These are phyloP conservation scores for Drosophila borborema DNA, from an alignment of 2,888 invertebrate genomes.

Conservation along the genomic window DNA sequence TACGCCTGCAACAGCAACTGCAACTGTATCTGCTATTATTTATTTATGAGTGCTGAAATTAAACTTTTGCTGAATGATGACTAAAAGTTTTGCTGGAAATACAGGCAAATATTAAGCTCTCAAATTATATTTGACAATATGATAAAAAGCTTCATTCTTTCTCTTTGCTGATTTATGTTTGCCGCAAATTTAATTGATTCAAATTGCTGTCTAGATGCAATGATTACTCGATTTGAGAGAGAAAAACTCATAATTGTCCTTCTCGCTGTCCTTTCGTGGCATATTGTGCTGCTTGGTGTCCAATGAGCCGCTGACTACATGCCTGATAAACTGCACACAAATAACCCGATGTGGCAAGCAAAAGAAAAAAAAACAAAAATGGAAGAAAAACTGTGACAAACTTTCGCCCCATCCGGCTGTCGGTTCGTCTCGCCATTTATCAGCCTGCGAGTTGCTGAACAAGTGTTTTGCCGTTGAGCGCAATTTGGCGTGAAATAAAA, in stretches of 20 bases:
- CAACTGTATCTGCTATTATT: slow-evolving; percentile 6
- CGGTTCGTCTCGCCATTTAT: slow-evolving; percentile 43
- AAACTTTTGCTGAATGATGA: background rate
- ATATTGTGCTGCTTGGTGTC: slow-evolving; percentile 16
- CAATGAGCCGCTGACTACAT: slow-evolving; percentile 33
- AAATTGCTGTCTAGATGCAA: background rate
- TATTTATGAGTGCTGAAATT: slow-evolving; percentile 22
- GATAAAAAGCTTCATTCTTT: no score
- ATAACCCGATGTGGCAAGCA: slow-evolving; percentile 36
- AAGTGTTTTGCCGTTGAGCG: slow-evolving; percentile 54
- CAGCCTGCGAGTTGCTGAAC: slow-evolving; percentile 47
- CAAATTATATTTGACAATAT: no score
- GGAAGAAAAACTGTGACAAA: slow-evolving; percentile 29
- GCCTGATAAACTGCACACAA: slow-evolving; percentile 47
- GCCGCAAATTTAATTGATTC: slow-evolving; percentile 14
- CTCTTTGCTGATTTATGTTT: background rate
- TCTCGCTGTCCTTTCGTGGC: slow-evolving; percentile 11
- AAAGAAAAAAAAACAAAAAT: background rate
- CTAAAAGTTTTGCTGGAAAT: background rate
- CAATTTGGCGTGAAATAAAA: slow-evolving; percentile 70
- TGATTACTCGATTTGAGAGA: background rate
- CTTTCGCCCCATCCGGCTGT: slow-evolving; percentile 17
- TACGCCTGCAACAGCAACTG: background rate
- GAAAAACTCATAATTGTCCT: slow-evolving; percentile 9
- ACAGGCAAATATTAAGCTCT: background rate